Evolutionary conservation across 2,113 vertebrate species (phyloP).

Genomic region (Cyphomyrus plagiostoma): DNA sequence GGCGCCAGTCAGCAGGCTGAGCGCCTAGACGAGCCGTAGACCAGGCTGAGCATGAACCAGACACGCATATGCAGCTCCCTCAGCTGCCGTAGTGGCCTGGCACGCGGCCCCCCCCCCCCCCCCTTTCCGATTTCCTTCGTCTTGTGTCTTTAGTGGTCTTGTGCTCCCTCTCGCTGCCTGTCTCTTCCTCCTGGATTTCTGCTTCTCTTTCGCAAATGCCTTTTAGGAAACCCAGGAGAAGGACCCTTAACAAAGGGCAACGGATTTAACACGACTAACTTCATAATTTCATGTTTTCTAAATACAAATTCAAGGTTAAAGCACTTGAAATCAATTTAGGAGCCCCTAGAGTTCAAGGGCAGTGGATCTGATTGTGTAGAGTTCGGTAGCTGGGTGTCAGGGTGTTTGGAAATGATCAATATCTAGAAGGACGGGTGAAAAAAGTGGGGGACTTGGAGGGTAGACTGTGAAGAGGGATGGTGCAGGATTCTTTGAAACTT

Average conservation of each 20-base stretch:
- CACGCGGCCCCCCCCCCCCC: constrained; percentile 46
- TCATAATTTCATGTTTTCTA: background rate
- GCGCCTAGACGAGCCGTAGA: background rate
- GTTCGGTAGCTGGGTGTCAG: background rate
- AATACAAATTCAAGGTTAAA: background rate
- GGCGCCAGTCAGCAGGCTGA: background rate
- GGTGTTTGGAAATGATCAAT: background rate
- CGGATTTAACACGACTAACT: background rate
- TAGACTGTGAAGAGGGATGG: background rate
- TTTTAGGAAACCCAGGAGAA: background rate
- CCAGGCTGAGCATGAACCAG: background rate
- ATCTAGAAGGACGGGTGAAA: background rate
- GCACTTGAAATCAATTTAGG: background rate
- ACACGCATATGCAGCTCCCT: background rate
- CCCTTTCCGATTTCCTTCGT: constrained; percentile 47
- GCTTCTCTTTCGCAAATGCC: constrained; percentile 4
- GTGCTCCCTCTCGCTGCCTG: background rate
- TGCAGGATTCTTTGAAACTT: background rate
- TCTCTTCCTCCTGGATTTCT: background rate
- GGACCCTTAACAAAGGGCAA: background rate
- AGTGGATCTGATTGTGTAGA: background rate
- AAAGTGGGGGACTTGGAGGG: background rate
- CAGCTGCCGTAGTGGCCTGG: background rate
- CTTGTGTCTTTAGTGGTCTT: constrained; percentile 26
- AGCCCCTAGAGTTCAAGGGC: background rate